Percentiles rank a stretch among this genome's conserved stretches.
Evolutionary conservation across 2,113 vertebrate species (phyloP).

Genomic region (Condylura cristata): DNA sequence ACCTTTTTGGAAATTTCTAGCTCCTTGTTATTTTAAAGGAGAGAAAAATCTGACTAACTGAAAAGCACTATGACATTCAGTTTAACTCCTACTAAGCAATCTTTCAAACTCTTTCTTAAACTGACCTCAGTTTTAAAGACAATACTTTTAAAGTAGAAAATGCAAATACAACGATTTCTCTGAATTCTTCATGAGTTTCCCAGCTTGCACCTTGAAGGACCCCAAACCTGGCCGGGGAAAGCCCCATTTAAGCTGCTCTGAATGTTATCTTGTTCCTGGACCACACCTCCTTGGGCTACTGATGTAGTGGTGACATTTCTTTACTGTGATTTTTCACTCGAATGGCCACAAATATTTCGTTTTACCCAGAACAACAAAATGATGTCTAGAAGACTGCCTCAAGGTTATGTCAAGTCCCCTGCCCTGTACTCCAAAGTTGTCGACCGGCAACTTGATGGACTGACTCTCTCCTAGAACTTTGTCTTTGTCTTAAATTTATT

Average conservation of each 20-base stretch:
- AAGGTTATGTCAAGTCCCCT: conserved; percentile 30
- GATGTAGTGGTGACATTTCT: neutral
- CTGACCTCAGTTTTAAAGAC: neutral
- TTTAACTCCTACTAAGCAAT: neutral
- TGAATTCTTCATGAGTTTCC: neutral
- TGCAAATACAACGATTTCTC: neutral
- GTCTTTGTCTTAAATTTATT: conserved; percentile 53
- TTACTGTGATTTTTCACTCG: neutral
- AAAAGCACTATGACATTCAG: neutral
- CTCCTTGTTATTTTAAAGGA: neutral
- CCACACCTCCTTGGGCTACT: neutral
- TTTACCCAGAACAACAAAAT: neutral
- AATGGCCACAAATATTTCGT: conserved; percentile 2
- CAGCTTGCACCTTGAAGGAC: neutral
- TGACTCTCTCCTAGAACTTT: neutral
- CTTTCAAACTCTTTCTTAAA: neutral
- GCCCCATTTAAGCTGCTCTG: neutral
- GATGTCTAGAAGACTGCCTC: neutral
- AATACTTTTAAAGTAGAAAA: neutral
- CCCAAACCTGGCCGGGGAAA: neutral
- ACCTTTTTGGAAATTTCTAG: neutral
- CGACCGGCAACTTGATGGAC: conserved; percentile 4
- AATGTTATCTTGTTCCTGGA: neutral
- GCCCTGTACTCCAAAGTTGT: conserved; percentile 9
- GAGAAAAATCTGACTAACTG: neutral